Base-by-base conservation (phyloP, 2,888 invertebrate species). In the Dioctria rufipes region DNA sequence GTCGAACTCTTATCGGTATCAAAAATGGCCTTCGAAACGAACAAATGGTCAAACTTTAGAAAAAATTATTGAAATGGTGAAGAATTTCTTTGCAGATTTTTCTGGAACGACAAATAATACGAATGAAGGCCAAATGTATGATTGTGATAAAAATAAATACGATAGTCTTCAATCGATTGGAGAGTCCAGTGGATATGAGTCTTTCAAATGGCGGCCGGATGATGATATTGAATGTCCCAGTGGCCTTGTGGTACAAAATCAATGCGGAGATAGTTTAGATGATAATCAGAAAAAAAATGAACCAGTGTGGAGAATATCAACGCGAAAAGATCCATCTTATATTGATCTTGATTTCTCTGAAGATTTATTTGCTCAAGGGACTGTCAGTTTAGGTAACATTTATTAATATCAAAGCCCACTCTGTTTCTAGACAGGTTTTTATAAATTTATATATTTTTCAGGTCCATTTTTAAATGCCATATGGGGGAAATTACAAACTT, bases 381-480 rank as follows among this genome's bases (percentile, higher is more conserved):
- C 89, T 83, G 89, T 89, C 49, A 88, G 86, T 84, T 87, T 89
- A 83, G 89, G 89, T 89, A 83, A 82, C 75, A 73, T 66, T 63
- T 13, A 80, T 77, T 63, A 13, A 11, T 61, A 46, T 80, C 5
- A 39, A 25, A 25, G 25, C 25, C 25, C 2, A 65, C 5, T 13
- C 25, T 2, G n/a, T 40, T 43, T 43, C 42, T 39, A 43, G 42
- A 25, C 9, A 54, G 39, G 25, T 54, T 58, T 37, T 11, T 13
- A n/a, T 60, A 46, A 1, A 5, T 6, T 46, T 3, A 6, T 65
- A 8, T 25, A 11, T 46, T 60, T 83, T 85, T 2, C 87, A 91
- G 94, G 97, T 91, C 92, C 95, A 80, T 95, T 98, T 87, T 90
- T 98, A 83, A 94, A 93, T 85, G 92, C 94, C 81, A 89, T 98